Conservation (phyloP, 2,113 vertebrate species). For the Lophura nycthemera region DNA sequence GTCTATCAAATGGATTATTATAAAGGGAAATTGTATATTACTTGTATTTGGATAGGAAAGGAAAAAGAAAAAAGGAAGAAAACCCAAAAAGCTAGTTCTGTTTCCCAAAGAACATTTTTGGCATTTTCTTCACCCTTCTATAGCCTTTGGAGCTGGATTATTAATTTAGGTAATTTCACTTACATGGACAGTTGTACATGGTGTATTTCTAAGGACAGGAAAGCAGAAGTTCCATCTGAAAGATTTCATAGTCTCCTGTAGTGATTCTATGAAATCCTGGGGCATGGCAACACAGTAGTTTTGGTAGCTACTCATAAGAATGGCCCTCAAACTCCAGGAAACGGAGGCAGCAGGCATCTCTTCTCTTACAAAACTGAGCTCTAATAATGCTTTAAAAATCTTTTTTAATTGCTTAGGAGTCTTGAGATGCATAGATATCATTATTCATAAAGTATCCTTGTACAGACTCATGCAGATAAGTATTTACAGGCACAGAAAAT, state of each 20-base stretch:
- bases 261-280: background rate
- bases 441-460: background rate
- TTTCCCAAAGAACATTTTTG: no score
- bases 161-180: background rate
- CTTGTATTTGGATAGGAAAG: background rate
- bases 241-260: background rate
- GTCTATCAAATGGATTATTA: background rate
- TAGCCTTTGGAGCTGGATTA: background rate
- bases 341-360: fast-evolving
- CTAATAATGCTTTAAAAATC: background rate
- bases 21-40: background rate
- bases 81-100: no score
- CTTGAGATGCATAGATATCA: background rate
- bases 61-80: no score
- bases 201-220: background rate
- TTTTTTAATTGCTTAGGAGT: background rate
- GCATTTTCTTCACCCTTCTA: background rate
- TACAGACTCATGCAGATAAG: background rate
- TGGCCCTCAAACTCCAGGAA: background rate
- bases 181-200: background rate
- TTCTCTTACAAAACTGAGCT: background rate
- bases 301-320: background rate
- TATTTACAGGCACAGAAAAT: background rate
- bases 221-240: background rate
- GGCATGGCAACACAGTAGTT: background rate